phyloP scores from a whole-genome alignment of 2,888 invertebrate species.

The Agrochola litura region DNA sequence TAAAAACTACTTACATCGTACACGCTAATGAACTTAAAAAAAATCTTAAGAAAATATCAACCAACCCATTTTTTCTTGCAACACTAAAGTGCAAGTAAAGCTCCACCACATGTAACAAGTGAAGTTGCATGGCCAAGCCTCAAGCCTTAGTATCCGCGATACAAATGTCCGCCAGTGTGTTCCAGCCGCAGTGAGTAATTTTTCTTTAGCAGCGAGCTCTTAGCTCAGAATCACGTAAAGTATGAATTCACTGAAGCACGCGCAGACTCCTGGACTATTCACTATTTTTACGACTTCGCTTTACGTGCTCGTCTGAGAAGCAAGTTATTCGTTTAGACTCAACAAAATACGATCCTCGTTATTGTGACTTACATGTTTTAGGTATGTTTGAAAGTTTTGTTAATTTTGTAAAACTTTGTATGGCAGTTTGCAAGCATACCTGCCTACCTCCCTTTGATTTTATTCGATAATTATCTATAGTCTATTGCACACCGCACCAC shows the following conservation, averaged over 20 bases:
- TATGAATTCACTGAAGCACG: conserved; percentile 76
- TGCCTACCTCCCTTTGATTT: neutral
- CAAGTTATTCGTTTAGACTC: conserved; percentile 59
- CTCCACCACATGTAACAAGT: conserved; percentile 41
- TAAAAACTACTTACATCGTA: neutral
- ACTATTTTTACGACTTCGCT: conserved; percentile 78
- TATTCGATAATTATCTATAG: neutral
- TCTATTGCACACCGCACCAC: neutral
- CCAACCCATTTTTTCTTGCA: neutral
- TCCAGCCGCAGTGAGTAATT: conserved; percentile 56
- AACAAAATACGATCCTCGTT: conserved; percentile 57
- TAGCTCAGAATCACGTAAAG: conserved; percentile 77
- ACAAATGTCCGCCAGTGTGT: conserved; percentile 57
- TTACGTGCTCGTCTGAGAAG: conserved; percentile 60
- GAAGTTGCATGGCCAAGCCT: conserved; percentile 7
- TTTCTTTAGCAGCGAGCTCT: conserved; percentile 64
- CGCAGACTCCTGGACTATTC: conserved; percentile 71
- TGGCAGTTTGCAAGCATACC: neutral
- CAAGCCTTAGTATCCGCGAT: conserved; percentile 15
- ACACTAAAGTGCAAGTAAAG: conserved; percentile 15
- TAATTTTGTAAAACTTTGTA: neutral
- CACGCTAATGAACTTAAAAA: neutral
- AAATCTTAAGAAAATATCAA: conserved; percentile 4
- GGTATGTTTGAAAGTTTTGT: conserved; percentile 6
- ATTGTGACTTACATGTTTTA: conserved; percentile 41